Base-by-base conservation (phyloP, 1,140 invertebrate species). In the Gyrodactylus bullatarudis region DNA sequence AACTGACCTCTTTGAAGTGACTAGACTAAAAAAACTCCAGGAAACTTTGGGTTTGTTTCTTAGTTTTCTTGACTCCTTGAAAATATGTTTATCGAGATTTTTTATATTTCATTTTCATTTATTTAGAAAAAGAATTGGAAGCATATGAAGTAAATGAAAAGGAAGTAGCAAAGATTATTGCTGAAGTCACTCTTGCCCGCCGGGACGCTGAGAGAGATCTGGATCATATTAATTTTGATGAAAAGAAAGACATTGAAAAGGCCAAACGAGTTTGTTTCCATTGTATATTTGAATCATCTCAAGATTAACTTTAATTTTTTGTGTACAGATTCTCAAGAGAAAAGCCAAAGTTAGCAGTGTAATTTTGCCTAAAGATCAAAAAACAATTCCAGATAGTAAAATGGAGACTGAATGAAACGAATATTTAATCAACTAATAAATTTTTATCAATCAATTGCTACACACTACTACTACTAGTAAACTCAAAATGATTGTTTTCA, bases 1-100 rank as follows among this genome's bases (percentile, higher is more conserved):
- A 68, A 86, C 97, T 72, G 90, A 73, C 26, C 26, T 68, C 20
- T 71, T 71, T 69, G 72, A 73, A 72, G 21, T 25, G 71, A 23
- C 20, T 19, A 20, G 19, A 8, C 23, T 72, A 8, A 72, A 72
- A 26, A 68, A 72, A 19, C 8, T 72, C 8, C 26, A 72, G 23
- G 19, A 68, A 26, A n/a, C 19, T 21, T 68, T 72, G 34, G 71
- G 34, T 72, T 1, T 8, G 19, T 68, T 23, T 26, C 21, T 71
- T 16, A 54, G 23, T 21, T 21, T 21, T 21, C 23, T 69, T 69
- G 2, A 21, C 1, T 21, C 8, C 8, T 69, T 21, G 20, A 69
- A 23, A 69, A 16, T 69, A 69, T 21, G 8, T 69, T 69, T 2
- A n/a, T 69, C 19, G 8, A n/a, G 21, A 69, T 69, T 2, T 8